A percentile compares a stretch with the other conserved stretches of the same genome.
Conservation (phyloP, 1,140 invertebrate genomes). For the Andrena cerasifolii region DNA sequence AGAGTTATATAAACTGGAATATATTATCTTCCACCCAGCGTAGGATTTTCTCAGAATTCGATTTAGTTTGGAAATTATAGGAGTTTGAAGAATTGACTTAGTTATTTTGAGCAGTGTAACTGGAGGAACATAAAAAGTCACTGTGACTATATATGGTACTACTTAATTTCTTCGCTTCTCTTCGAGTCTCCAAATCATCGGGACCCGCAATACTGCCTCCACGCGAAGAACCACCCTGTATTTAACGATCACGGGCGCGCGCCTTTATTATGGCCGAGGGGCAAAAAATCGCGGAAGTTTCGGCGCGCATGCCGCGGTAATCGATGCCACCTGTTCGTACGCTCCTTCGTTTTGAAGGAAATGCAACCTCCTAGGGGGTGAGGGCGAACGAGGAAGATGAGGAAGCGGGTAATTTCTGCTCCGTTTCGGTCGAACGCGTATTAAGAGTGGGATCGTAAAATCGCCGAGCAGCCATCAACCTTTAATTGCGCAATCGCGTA, state of each 20-base stretch:
- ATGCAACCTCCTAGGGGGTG: conserved; percentile 14
- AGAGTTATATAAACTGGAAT: too few species aligned
- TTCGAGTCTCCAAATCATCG: conserved; percentile 20
- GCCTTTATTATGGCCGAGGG: conserved; percentile 50
- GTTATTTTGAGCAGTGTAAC: too few species aligned
- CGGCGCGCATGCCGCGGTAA: conserved; percentile 64
- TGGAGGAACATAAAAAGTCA: conserved; percentile 5
- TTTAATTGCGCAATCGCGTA: conserved; percentile 20
- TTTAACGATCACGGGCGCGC: conserved; percentile 46
- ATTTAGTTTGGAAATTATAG: too few species aligned
- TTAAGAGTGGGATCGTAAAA: conserved; percentile 38
- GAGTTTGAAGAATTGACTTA: too few species aligned
- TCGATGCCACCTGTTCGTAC: conserved; percentile 68
- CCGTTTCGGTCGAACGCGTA: background rate
- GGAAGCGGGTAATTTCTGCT: background rate
- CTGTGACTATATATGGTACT: too few species aligned
- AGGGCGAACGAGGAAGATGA: too few species aligned
- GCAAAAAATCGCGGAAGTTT: conserved; percentile 68
- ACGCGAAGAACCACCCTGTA: conserved; percentile 19
- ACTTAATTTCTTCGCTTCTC: too few species aligned
- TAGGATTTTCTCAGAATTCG: too few species aligned
- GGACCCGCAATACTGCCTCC: background rate
- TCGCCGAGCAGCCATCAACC: background rate
- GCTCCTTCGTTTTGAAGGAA: conserved; percentile 50
- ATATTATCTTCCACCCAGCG: too few species aligned